Base-by-base conservation (phyloP, 2,797 vertebrate species). In the Oryzias dopingdopingensis region DNA sequence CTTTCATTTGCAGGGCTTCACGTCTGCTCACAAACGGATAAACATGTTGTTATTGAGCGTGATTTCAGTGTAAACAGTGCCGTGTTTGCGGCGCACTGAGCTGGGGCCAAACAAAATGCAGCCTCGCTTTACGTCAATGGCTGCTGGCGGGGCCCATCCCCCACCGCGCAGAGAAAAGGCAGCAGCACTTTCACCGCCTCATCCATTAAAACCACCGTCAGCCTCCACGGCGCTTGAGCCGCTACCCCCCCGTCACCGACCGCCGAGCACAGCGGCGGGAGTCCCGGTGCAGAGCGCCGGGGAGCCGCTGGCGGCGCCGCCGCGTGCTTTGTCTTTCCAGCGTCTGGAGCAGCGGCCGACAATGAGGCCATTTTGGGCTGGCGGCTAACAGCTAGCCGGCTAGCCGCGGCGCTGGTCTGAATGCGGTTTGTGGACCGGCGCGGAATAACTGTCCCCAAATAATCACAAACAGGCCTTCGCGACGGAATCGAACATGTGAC, bases 281-380 rank as follows among this genome's bases (percentile, higher is more conserved):
- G 42, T 15, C 14, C 14, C 15, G 14, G 42, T 2, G 0, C 5
- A 4, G 40, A 24, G 50, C 52, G 16, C 20, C 10, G 10, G 14
- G 6, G 46, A 0, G 65, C 47, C 10, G 52, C 12, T 29, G 42
- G 56, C 67, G 57, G 59, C 22, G 40, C 23, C 65, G 72, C 85
- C 78, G 82, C 86, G 77, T 86, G 90, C 90, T 92, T 92, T 92
- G 90, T 92, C 88, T 91, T 67, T 77, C 69, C 81, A 66, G 81
- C 81, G 72, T 54, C 80, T 26, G 60, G 82, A 72, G 74, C 18
- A 51, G 79, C 52, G 76, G 85, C 74, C 85, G 84, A 91, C 90
- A 85, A 89, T 74, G 89, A 88, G 83, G 90, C 90, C 90, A 92
- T 92, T 91, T 92, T 92, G 88, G 75, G 85, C 88, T 87, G 87